These are phyloP conservation scores for Trachymyrmex cornetzi DNA, from an alignment of 1,140 invertebrate genomes.

Conservation along the genomic window DNA sequence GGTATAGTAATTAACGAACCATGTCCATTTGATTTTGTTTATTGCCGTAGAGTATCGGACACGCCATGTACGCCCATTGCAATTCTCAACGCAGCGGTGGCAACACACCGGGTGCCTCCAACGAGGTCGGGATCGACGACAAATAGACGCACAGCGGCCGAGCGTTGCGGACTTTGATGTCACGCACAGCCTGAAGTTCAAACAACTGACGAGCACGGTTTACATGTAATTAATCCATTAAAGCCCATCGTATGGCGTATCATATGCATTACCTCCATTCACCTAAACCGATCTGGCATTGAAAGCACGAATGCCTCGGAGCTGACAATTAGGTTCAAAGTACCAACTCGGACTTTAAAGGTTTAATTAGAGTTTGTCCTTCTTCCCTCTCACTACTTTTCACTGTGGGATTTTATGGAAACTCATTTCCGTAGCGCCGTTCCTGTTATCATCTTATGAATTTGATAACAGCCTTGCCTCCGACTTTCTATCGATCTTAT, in stretches of 20 bases:
- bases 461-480: conserved; percentile 32
- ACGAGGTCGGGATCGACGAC: conserved; percentile 37
- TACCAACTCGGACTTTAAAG: background rate
- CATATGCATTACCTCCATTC: background rate
- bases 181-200: conserved; percentile 56
- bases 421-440: background rate
- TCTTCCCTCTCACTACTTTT: background rate
- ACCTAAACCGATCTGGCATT: background rate
- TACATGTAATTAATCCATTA: conserved; percentile 54
- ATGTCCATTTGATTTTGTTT: conserved; percentile 45
- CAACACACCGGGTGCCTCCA: conserved; percentile 14
- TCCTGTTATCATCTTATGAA: conserved; percentile 11
- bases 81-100: conserved; percentile 18
- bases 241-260: background rate
- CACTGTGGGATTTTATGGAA: background rate
- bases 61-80: background rate
- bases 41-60: conserved; percentile 16
- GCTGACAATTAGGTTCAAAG: background rate
- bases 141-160: conserved; percentile 37
- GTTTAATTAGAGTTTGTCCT: conserved; percentile 1
- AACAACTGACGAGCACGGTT: conserved; percentile 46
- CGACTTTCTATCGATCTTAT: conserved; percentile 24
- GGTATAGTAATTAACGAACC: conserved; percentile 42
- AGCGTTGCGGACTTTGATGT: conserved; percentile 55
- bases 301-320: background rate